These are phyloP conservation scores for Hylaeus anthracinus DNA, from an alignment of 1,140 invertebrate genomes.

Conservation along the genomic window DNA sequence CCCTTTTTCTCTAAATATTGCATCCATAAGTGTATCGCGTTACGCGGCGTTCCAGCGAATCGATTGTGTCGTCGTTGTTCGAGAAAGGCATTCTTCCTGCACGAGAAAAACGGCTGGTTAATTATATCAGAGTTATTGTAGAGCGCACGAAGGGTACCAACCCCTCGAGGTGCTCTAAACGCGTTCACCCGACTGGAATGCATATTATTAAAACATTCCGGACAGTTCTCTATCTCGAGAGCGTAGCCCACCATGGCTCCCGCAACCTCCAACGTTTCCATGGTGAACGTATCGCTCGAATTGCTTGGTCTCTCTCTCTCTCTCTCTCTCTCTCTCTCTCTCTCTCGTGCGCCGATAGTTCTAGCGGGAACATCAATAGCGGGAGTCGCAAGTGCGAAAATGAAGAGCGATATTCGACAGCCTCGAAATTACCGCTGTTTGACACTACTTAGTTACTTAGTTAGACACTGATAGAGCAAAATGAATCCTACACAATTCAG, in stretches of 20 bases:
- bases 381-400: no score
- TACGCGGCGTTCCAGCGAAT: slow-evolving; percentile 12
- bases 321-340: slow-evolving; percentile 40
- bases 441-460: no score
- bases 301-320: slow-evolving; percentile 61
- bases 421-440: no score
- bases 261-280: slow-evolving; percentile 71
- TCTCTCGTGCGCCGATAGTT: neutral
- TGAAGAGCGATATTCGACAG: no score
- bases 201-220: slow-evolving; percentile 74
- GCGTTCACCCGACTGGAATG: slow-evolving; percentile 64
- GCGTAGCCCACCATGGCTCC: slow-evolving; percentile 48
- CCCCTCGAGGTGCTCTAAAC: slow-evolving; percentile 48
- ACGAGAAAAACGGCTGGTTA: slow-evolving; percentile 38
- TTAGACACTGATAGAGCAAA: no score
- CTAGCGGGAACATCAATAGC: no score
- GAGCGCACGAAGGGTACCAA: slow-evolving; percentile 7
- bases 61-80: neutral
- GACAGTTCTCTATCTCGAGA: slow-evolving; percentile 49
- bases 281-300: slow-evolving; percentile 69
- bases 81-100: slow-evolving; percentile 23
- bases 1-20: slow-evolving; percentile 15
- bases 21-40: slow-evolving; percentile 39
- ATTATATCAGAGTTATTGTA: slow-evolving; percentile 40
- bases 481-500: no score